Evolutionary conservation across 2,113 vertebrate genomes (phyloP), one percentile per base, ranked within the genome.

Genomic region (Perca schrenkii): DNA sequence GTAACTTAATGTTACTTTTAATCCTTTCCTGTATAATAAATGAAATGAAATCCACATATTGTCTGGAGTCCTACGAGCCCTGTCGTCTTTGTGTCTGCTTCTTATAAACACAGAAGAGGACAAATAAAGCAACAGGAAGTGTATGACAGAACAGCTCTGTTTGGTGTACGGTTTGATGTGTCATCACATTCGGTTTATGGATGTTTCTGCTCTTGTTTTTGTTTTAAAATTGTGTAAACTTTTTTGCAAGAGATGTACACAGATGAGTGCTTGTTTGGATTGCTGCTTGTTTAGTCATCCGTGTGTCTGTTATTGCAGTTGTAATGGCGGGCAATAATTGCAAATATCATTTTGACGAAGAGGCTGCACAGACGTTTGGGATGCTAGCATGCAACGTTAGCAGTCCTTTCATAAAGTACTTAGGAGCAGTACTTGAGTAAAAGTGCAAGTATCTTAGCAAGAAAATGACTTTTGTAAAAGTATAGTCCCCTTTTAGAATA

Each of bases 151-250:
- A 82, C 72, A 80, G 81, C 53, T 92, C 86, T 92, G 89, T 91
- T 92, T 93, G 92, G 77, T 88, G 91, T 83, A 88, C 69, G 73
- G 90, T 94, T 92, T 94, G 89, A 94, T 90, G 86, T 93, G 91
- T 91, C 91, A 90, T 93, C 92, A 90, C 89, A 87, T 84, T 88
- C 60, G 43, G 86, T 94, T 95, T 91, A 93, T 91, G 70, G 84
- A 92, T 93, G 90, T 89, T 76, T 92, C 92, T 82, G 74, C 74
- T 74, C 88, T 71, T 93, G 90, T 94, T 95, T 95, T 94, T 94
- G 94, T 95, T 95, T 96, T 95, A 91, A 87, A 82, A 86, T 86
- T 84, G 81, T 93, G 91, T 95, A 95, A 95, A 96, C 93, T 79
- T 85, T 90, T 72, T 92, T 91, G 91, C 79, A 3, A 46, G 79